Evolutionary conservation across 2,797 vertebrate genomes (phyloP), one percentile per base, ranked within the genome.

Genomic region (Yasuhikotakia modesta): DNA sequence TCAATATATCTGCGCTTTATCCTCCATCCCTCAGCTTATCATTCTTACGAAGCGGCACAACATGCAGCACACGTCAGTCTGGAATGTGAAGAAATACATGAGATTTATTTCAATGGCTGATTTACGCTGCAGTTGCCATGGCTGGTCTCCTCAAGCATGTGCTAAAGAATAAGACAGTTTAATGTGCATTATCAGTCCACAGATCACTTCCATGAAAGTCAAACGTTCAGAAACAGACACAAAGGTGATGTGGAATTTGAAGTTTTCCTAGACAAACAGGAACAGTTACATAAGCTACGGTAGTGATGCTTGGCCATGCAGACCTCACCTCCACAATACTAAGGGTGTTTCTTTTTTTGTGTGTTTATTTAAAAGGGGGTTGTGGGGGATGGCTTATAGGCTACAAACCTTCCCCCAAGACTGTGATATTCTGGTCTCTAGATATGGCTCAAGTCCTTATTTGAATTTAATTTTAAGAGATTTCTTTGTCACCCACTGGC

Each of bases 1-100:
- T 69, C 19, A 6, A 77, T 70, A 77, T 61, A 77, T 77, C 14
- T 77, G n/a, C n/a, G 8, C 19, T 24, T 12, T 30, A 58, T 68
- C 17, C 4, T 60, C 45, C 30, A 2, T 39, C 1, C 4, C 16
- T 13, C 13, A 22, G 4, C 12, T 76, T 60, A 60, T 69, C 58
- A 50, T 50, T 69, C n/a, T 52, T 69, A 32, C 3, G 72, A 43
- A 69, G 35, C 66, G 66, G 13, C 12, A 70, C 17, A 17, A 8
- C 21, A 60, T 22, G 50, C 43, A 53, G 14, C 45, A 72, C 43
- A 43, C 27, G 70, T 79, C 39, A 61, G 32, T 24, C 2, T 55
- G 66, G 63, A 55, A 74, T 39, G 32, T 45, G 30, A 58, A 43
- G 39, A 58, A 63, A 81, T 53, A 5, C 39, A 43, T 43, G 39